Percentiles rank a stretch among this genome's conserved stretches.
Conservation (phyloP, 2,888 invertebrate genomes). For the Ornithoptera alexandrae region DNA sequence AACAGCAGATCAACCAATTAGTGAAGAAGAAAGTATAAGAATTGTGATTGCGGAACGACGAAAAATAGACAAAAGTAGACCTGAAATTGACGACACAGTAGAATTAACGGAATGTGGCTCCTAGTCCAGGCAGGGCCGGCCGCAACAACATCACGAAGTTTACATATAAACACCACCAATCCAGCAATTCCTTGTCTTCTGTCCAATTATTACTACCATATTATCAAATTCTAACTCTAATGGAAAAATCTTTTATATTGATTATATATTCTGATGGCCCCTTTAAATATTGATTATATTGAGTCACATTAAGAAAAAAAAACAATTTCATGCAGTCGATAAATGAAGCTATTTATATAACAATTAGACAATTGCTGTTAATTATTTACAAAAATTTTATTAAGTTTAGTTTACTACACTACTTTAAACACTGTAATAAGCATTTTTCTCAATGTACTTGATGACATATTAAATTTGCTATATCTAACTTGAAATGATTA, state of each 20-base stretch:
- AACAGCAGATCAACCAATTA: slow-evolving; percentile 57
- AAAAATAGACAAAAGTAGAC: slow-evolving; percentile 74
- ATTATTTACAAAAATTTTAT: no score
- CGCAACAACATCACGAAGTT: slow-evolving; percentile 75
- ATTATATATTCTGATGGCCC: slow-evolving; percentile 50
- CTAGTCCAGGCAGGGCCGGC: slow-evolving; percentile 79
- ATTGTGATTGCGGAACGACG: slow-evolving; percentile 82
- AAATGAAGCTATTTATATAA: no score
- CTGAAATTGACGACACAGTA: slow-evolving; percentile 61
- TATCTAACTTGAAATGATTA: no score
- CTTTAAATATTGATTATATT: no score
- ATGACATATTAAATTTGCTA: no score
- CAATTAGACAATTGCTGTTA: no score
- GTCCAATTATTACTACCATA: slow-evolving; percentile 42
- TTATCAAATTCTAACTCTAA: slow-evolving; percentile 44
- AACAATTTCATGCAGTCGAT: no score
- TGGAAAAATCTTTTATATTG: slow-evolving; percentile 63
- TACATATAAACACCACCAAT: slow-evolving; percentile 62
- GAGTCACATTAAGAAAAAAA: no score
- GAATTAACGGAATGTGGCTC: slow-evolving; percentile 70
- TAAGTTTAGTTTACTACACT: no score
- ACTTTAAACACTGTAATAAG: no score
- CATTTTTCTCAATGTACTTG: no score
- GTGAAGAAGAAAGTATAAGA: slow-evolving; percentile 78
- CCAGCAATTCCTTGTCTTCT: slow-evolving; percentile 35